Conservation (phyloP, 2,888 invertebrate species). For the Zygothrica quintamaculata region DNA sequence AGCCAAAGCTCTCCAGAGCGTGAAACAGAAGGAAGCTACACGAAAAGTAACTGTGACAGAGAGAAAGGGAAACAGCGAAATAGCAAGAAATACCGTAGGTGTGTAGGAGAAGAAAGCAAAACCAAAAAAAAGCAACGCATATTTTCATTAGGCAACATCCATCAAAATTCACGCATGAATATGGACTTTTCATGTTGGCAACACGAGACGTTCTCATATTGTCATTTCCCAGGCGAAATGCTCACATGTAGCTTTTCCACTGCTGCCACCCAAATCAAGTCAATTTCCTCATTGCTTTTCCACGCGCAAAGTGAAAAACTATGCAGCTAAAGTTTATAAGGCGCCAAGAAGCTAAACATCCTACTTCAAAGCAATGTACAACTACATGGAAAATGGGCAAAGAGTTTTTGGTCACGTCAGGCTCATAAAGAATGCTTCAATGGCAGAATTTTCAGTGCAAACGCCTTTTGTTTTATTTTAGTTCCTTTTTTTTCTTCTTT, state of each 20-base stretch:
- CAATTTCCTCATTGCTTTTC: conserved; percentile 38
- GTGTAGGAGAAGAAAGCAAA: too few relatives aligned
- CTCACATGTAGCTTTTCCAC: conserved; percentile 9
- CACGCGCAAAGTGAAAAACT: conserved; percentile 50
- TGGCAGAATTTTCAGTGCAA: conserved; percentile 70
- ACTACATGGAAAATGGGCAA: conserved; percentile 54
- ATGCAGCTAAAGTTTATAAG: conserved; percentile 54
- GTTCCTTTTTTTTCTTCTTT: neutral
- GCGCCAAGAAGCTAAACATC: conserved; percentile 48
- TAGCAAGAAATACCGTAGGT: neutral
- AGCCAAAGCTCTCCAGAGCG: conserved; percentile 43
- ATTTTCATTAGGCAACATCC: conserved; percentile 76
- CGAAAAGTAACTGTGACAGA: neutral
- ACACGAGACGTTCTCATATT: conserved; percentile 56
- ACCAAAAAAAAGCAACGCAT: conserved; percentile 52
- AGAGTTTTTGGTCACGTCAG: conserved; percentile 77
- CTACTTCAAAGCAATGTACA: too few relatives aligned
- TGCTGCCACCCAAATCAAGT: conserved; percentile 30
- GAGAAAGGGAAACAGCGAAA: neutral
- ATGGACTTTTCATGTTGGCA: conserved; percentile 80
- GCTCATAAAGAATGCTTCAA: conserved; percentile 71
- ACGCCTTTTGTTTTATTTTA: conserved; percentile 49
- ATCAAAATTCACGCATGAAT: conserved; percentile 81
- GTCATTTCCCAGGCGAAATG: conserved; percentile 51
- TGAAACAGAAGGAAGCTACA: conserved; percentile 35